phyloP scores from a whole-genome alignment of 2,797 vertebrate genomes.

The Clarias laeviceps region DNA sequence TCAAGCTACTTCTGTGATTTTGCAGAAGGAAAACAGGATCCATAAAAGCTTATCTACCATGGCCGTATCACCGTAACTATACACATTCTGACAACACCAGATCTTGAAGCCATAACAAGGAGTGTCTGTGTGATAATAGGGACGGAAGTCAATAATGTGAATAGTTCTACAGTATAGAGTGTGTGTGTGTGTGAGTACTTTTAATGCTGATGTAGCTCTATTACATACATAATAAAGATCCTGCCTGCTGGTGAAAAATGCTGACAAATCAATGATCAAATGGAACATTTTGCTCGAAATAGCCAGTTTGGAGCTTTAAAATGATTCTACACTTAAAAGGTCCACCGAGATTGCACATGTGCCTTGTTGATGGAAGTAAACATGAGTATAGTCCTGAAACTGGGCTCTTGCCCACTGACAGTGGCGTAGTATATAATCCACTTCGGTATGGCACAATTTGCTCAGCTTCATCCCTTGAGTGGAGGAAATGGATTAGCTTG shows the following conservation, averaged over 20 bases:
- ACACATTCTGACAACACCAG: constrained; percentile 7
- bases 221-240: constrained; percentile 3
- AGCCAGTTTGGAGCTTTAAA: constrained; percentile 5
- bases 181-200: not conserved
- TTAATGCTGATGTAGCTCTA: constrained; percentile 26
- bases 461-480: not conserved
- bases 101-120: constrained; percentile 18
- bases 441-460: not conserved
- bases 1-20: constrained; percentile 2
- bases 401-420: not conserved
- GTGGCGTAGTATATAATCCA: not conserved
- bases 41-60: constrained; percentile 17
- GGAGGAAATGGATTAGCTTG: not conserved
- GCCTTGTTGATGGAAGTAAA: not conserved
- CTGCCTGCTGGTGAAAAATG: constrained; percentile 4
- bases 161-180: not conserved
- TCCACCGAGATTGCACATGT: not conserved
- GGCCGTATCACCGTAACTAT: not conserved
- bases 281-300: not conserved
- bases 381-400: not conserved
- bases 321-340: not conserved
- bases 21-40: constrained; percentile 25
- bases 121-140: constrained; percentile 1
- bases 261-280: constrained; percentile 20
- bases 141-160: not conserved